phyloP scores from a whole-genome alignment of 2,797 vertebrate species.

The Lindbergichthys nudifrons region DNA sequence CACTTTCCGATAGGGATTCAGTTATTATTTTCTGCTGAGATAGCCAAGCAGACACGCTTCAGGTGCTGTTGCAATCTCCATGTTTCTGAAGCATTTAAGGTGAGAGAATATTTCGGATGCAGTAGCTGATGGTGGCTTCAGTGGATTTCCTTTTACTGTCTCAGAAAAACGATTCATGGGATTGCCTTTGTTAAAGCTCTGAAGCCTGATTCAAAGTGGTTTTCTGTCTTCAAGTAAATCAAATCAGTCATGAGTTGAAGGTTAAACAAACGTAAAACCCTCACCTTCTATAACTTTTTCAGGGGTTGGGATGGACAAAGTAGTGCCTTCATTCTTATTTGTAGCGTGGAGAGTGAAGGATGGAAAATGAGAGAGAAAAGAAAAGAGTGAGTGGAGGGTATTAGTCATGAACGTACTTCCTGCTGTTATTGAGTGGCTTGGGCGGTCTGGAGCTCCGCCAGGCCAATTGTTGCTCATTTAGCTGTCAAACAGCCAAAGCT shows the following conservation, averaged over 20 bases:
- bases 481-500: constrained; percentile 60
- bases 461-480: constrained; percentile 71
- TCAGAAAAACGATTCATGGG: constrained; percentile 13
- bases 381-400: constrained; percentile 53
- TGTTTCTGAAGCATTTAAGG: not conserved
- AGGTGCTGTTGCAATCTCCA: not conserved
- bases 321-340: not conserved
- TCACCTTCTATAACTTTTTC: not conserved
- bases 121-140: not conserved
- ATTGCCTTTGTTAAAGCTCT: not conserved
- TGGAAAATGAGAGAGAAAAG: constrained; percentile 36
- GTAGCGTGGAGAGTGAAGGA: not conserved
- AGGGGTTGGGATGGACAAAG: not conserved
- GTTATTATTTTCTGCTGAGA: constrained; percentile 21
- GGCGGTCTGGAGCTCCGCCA: constrained; percentile 57
- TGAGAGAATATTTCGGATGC: not conserved
- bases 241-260: not conserved
- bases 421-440: constrained; percentile 66
- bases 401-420: constrained; percentile 73
- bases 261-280: not conserved
- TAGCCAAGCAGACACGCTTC: not conserved
- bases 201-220: not conserved
- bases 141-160: not conserved
- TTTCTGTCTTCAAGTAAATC: constrained; percentile 5
- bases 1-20: constrained; percentile 21